A percentile compares a stretch with the other conserved stretches of the same genome.
These are phyloP conservation scores for Vidua macroura DNA, from an alignment of 2,113 vertebrate species.

Conservation along the genomic window DNA sequence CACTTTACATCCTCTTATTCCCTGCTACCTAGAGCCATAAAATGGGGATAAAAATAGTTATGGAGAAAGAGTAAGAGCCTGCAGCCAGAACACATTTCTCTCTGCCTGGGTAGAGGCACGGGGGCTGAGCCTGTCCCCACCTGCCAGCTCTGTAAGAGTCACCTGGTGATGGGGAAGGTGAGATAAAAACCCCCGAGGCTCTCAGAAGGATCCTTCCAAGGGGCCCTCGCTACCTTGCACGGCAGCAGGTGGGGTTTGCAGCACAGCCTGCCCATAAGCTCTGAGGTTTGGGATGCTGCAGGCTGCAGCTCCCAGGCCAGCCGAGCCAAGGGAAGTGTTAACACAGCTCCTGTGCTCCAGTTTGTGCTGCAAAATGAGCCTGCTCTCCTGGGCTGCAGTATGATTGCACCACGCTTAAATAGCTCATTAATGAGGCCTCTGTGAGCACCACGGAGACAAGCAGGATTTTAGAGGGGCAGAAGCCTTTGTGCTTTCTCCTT, in stretches of 20 bases:
- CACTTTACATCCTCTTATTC: not conserved
- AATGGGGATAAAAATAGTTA: not conserved
- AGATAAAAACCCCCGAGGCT: not conserved
- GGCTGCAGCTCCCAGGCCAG: not conserved
- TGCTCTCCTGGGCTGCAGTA: constrained; percentile 4
- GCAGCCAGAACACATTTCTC: not conserved
- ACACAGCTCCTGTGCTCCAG: not conserved
- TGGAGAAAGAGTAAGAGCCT: not conserved
- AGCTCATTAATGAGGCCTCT: constrained; percentile 43
- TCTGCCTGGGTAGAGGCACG: not conserved
- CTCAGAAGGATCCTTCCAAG: not conserved
- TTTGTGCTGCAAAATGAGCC: not conserved
- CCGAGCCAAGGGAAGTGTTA: not conserved
- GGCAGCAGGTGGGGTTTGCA: not conserved
- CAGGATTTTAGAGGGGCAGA: constrained; percentile 1
- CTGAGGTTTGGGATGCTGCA: not conserved
- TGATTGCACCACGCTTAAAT: constrained; percentile 39
- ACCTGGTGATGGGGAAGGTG: not conserved
- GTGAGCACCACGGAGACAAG: not conserved
- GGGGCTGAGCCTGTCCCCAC: not conserved
- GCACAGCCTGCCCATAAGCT: not conserved
- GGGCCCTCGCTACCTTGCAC: accelerated
- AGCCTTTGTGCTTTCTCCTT: constrained; percentile 12
- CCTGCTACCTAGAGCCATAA: not conserved
- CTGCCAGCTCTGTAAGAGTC: not conserved